Conservation (phyloP, 2,888 invertebrate genomes). For the Galerucella pusilla region DNA sequence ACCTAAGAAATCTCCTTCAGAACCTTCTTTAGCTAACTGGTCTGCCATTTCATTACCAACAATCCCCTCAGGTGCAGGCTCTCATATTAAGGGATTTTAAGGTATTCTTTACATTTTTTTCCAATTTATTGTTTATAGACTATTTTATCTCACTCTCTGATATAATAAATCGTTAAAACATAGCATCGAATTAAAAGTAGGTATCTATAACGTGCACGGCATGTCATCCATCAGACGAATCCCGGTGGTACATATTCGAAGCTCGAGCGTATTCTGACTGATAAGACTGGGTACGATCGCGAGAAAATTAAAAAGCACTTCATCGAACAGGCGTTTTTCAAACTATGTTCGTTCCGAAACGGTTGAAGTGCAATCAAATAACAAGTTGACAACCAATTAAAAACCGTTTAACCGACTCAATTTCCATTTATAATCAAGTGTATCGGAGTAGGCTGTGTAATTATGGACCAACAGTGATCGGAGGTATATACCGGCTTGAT, state of each 20-base stretch:
- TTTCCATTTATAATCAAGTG: slow-evolving; percentile 63
- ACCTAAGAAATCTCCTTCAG: no score
- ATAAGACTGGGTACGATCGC: slow-evolving; percentile 2
- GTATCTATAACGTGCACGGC: neutral
- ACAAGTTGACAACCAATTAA: slow-evolving; percentile 64
- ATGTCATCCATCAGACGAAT: neutral
- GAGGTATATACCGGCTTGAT: slow-evolving; percentile 51
- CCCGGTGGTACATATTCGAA: neutral
- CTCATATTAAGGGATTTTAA: no score
- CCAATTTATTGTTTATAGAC: no score
- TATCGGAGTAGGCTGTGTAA: slow-evolving; percentile 62
- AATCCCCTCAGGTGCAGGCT: no score
- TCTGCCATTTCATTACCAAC: no score
- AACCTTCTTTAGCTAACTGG: no score
- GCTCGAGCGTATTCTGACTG: slow-evolving; percentile 12
- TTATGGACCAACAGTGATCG: slow-evolving; percentile 61
- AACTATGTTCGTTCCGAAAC: slow-evolving; percentile 29
- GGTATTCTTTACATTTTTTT: no score
- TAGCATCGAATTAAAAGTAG: no score
- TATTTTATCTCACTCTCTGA: no score
- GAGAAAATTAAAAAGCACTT: slow-evolving; percentile 42
- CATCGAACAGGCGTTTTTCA: slow-evolving; percentile 38
- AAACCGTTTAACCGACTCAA: slow-evolving; percentile 62
- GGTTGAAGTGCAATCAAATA: slow-evolving; percentile 55
- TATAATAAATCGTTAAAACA: no score